Percentiles rank a stretch among this genome's conserved stretches.
phyloP scores from a whole-genome alignment of 1,140 invertebrate genomes.

The Drosophila saltans region DNA sequence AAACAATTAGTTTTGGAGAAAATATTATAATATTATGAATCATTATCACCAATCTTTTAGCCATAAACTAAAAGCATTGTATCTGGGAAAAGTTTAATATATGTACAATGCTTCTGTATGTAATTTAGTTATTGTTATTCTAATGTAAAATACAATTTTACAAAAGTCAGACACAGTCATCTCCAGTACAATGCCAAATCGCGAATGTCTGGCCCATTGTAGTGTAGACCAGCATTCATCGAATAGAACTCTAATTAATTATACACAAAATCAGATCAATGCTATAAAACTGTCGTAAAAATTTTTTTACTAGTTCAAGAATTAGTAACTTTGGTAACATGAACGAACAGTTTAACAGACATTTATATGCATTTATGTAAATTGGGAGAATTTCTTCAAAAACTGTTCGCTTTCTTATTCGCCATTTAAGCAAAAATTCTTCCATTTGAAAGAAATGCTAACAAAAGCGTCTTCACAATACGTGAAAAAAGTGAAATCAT shows the following conservation, averaged over 20 bases:
- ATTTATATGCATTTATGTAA: conserved; percentile 10
- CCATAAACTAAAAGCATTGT: too few relatives aligned
- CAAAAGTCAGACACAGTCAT: too few relatives aligned
- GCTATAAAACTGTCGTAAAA: conserved; percentile 1
- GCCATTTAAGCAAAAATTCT: neutral
- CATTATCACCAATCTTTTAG: too few relatives aligned
- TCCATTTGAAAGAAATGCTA: conserved; percentile 1
- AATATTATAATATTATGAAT: too few relatives aligned
- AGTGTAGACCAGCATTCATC: neutral
- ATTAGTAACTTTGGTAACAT: neutral
- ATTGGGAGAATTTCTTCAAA: neutral
- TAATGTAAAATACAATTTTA: too few relatives aligned
- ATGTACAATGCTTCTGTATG: too few relatives aligned
- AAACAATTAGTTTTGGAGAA: too few relatives aligned
- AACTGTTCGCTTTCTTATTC: conserved; percentile 14
- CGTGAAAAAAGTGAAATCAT: conserved; percentile 19
- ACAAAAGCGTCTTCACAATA: neutral
- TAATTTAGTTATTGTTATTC: too few relatives aligned
- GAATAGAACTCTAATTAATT: conserved; percentile 11
- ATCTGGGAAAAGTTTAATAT: too few relatives aligned
- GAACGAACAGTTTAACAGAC: conserved; percentile 1
- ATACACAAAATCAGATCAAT: conserved; percentile 9
- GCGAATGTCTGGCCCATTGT: neutral
- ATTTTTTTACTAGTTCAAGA: neutral
- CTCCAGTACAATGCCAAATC: too few relatives aligned